A percentile compares a stretch with the other conserved stretches of the same genome.
These are phyloP conservation scores for Molanna angustata DNA, from an alignment of 2,888 invertebrate species.

Conservation along the genomic window DNA sequence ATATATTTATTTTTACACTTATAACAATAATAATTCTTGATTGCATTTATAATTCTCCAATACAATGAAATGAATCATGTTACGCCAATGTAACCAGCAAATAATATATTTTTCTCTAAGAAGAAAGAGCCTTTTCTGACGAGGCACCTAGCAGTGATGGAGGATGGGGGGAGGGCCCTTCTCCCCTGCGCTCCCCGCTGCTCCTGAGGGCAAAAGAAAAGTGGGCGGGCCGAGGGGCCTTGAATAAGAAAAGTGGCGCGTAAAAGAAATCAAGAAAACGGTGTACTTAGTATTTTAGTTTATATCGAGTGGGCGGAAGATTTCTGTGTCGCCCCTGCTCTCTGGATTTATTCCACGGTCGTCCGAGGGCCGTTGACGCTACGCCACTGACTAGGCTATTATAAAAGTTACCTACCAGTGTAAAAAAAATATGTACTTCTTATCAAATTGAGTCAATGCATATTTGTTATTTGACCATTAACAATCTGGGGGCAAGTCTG, in stretches of 20 bases:
- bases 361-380: too few relatives aligned
- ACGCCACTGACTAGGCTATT: too few relatives aligned
- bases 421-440: too few relatives aligned
- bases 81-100: neutral
- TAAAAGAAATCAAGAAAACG: constrained; percentile 25
- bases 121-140: constrained; percentile 16
- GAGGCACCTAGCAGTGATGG: constrained; percentile 6
- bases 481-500: too few relatives aligned
- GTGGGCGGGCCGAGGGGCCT: constrained; percentile 8
- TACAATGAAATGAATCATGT: neutral
- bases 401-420: too few relatives aligned
- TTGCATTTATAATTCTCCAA: neutral
- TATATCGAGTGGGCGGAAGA: constrained; percentile 21
- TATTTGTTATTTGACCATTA: too few relatives aligned
- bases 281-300: constrained; percentile 21
- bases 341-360: too few relatives aligned
- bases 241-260: constrained; percentile 26
- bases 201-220: neutral
- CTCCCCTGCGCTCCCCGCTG: constrained; percentile 4
- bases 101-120: constrained; percentile 16
- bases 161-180: constrained; percentile 9
- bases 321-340: too few relatives aligned
- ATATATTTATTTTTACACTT: too few relatives aligned
- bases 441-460: too few relatives aligned
- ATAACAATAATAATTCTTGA: neutral